Evolutionary conservation across 2,888 invertebrate genomes (phyloP).

Genomic region (Troides oblongomaculatus): DNA sequence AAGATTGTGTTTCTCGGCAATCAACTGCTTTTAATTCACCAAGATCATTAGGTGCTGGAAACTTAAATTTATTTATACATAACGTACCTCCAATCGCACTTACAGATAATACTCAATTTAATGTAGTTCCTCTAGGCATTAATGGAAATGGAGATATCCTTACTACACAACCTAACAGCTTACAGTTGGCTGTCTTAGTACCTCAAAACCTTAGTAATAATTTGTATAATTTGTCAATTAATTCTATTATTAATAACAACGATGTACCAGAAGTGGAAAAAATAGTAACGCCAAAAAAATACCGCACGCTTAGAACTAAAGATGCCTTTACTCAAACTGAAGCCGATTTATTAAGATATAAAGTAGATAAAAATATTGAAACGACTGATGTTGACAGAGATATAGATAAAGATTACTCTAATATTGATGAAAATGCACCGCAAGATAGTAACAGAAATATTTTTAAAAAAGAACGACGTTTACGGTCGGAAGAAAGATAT

Average conservation of each 20-base stretch:
- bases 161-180: constrained; percentile 67
- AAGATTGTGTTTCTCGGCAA: constrained; percentile 62
- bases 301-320: constrained; percentile 71
- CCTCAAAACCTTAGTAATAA: constrained; percentile 72
- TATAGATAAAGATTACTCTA: constrained; percentile 77
- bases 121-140: constrained; percentile 70
- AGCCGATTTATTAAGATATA: constrained; percentile 46
- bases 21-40: constrained; percentile 71
- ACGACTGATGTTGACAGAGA: constrained; percentile 59
- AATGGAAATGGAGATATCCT: constrained; percentile 62
- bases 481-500: constrained; percentile 75
- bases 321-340: constrained; percentile 87
- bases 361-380: constrained; percentile 57
- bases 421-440: constrained; percentile 74
- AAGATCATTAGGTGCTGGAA: constrained; percentile 63
- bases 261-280: constrained; percentile 59
- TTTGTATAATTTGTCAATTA: constrained; percentile 69
- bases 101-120: constrained; percentile 67
- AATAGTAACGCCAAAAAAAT: constrained; percentile 71
- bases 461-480: constrained; percentile 75
- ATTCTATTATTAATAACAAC: constrained; percentile 58
- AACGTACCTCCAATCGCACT: constrained; percentile 67
- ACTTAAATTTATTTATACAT: constrained; percentile 69
- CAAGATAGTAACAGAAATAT: constrained; percentile 71
- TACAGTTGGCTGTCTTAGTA: constrained; percentile 82